These are phyloP conservation scores for Eurytoma adleriae DNA, from an alignment of 2,888 invertebrate genomes.

Conservation along the genomic window DNA sequence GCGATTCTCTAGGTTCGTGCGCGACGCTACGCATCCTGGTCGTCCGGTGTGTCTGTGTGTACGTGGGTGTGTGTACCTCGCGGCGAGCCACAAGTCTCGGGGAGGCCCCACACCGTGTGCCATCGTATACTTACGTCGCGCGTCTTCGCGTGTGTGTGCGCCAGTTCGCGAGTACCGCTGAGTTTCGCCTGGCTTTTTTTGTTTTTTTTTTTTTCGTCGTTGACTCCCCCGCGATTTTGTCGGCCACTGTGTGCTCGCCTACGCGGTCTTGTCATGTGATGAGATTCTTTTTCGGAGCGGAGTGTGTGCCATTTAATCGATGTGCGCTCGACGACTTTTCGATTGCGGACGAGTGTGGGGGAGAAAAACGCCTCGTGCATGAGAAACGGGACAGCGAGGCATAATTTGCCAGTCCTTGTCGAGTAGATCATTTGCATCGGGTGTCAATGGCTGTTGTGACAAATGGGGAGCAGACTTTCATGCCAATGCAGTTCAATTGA, in stretches of 20 bases:
- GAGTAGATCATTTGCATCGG: constrained; percentile 8
- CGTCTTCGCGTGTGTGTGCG: neutral
- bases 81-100: too few species aligned
- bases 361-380: neutral
- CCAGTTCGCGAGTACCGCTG: constrained; percentile 12
- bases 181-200: constrained; percentile 14
- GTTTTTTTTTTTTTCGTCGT: neutral
- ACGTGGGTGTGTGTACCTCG: neutral
- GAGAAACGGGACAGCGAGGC: neutral
- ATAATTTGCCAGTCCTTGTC: constrained; percentile 11
- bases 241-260: neutral
- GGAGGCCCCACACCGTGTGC: too few species aligned
- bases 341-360: neutral
- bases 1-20: constrained; percentile 16
- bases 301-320: constrained; percentile 21
- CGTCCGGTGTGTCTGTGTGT: neutral
- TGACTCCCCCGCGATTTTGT: neutral
- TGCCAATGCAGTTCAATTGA: constrained; percentile 1
- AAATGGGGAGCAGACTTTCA: constrained; percentile 20
- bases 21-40: neutral
- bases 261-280: constrained; percentile 24
- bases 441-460: constrained; percentile 9
- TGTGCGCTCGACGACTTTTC: neutral
- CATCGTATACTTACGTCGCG: too few species aligned
- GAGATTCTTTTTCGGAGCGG: constrained; percentile 26